phyloP scores from a whole-genome alignment of 1,140 invertebrate genomes.

The Hylaeus anthracinus region DNA sequence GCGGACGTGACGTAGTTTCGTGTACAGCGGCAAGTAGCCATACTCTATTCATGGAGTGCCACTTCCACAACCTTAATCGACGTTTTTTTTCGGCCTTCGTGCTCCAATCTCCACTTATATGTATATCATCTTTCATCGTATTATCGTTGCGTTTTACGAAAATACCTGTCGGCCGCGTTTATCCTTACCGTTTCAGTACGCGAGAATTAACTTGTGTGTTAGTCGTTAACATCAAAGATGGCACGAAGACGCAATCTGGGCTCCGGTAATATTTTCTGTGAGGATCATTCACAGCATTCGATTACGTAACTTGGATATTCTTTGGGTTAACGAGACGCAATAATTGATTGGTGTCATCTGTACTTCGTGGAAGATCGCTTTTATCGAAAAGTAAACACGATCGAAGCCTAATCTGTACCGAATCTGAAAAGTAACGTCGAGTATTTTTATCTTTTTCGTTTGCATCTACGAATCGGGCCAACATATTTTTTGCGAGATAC shows the following conservation, averaged over 20 bases:
- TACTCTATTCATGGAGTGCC: slow-evolving; percentile 27
- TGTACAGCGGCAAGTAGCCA: slow-evolving; percentile 42
- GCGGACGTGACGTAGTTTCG: slow-evolving; percentile 77
- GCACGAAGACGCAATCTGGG: too few relatives aligned
- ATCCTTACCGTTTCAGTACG: too few relatives aligned
- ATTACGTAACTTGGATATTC: background rate
- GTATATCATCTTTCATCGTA: background rate
- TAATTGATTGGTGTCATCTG: background rate
- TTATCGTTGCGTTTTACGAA: background rate
- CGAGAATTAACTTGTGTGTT: too few relatives aligned
- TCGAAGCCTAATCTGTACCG: background rate
- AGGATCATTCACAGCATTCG: too few relatives aligned
- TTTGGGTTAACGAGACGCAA: background rate
- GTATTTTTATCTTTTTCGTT: too few relatives aligned
- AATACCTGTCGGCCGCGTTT: background rate
- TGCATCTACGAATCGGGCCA: too few relatives aligned
- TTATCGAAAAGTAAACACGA: background rate
- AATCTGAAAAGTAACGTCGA: background rate
- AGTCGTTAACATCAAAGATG: too few relatives aligned
- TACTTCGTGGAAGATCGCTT: background rate
- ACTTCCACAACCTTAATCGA: slow-evolving; percentile 32
- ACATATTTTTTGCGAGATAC: background rate
- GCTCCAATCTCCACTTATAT: background rate
- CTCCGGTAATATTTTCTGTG: background rate
- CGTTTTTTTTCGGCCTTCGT: slow-evolving; percentile 23